A percentile compares a stretch with the other conserved stretches of the same genome.
Conservation (phyloP, 2,113 vertebrate genomes). For the Dasypus novemcinctus region DNA sequence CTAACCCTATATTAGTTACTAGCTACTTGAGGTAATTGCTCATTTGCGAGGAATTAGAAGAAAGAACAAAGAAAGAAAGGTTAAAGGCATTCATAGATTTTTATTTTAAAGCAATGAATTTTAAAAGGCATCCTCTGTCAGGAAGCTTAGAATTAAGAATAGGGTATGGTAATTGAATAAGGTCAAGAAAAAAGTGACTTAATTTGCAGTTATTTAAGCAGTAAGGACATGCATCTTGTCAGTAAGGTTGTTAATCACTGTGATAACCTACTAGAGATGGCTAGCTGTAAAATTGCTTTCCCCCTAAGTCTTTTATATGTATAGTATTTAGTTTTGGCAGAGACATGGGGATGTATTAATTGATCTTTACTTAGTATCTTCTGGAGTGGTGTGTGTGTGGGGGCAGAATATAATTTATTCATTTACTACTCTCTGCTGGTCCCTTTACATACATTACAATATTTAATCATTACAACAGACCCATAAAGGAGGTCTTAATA, state of each 20-base stretch:
- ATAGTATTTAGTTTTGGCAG: constrained; percentile 46
- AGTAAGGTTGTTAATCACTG: constrained; percentile 5
- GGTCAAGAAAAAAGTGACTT: constrained; percentile 55
- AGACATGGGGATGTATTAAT: constrained; percentile 28
- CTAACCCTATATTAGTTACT: not conserved
- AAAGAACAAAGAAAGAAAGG: constrained; percentile 13
- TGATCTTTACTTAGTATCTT: constrained; percentile 43
- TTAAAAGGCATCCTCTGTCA: constrained; percentile 11
- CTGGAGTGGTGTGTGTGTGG: not conserved
- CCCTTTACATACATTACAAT: constrained; percentile 58
- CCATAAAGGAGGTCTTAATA: constrained; percentile 21
- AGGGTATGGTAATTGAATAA: constrained; percentile 28
- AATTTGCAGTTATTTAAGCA: constrained; percentile 51
- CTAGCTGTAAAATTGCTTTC: not conserved
- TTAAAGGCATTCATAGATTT: constrained; percentile 26
- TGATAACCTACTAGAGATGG: constrained; percentile 1
- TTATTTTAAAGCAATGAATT: constrained; percentile 37
- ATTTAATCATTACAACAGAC: constrained; percentile 34
- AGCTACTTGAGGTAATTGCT: not conserved
- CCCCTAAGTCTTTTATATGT: constrained; percentile 33
- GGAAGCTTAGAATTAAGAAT: constrained; percentile 36
- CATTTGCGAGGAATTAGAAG: constrained; percentile 33
- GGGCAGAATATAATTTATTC: constrained; percentile 49
- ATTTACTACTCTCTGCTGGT: constrained; percentile 54
- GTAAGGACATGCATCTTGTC: not conserved